Base-by-base conservation (phyloP, 2,797 vertebrate genomes). In the Hyperoplus lanceolatus region DNA sequence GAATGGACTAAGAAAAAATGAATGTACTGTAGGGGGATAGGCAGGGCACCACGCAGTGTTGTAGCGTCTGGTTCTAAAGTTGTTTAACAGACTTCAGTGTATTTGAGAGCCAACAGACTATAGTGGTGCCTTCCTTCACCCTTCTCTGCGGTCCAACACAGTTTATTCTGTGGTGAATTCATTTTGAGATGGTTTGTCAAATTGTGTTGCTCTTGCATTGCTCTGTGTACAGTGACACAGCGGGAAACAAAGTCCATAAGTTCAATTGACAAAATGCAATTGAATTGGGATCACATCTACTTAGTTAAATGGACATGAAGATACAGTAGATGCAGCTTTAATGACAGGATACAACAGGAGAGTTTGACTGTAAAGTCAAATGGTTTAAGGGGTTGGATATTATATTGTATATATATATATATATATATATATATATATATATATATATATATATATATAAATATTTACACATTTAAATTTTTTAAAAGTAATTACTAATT, bases 351-450 rank as follows among this genome's bases (percentile, higher is more conserved):
- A 41, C 21, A 45, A 29, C 29, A 29, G 29, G 29, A 29, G 29
- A 29, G 29, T 29, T 29, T 29, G 29, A 3, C 29, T 16, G 57
- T 39, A 53, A 67, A 70, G 11, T 48, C n/a, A 29, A 41, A 29
- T 0, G 8, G 46, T 18, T 13, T 41, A 29, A 38, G 0, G 0
- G 6, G 16, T 29, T 7, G 6, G 68, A 76, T 53, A 10, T 38
- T 49, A 51, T 12, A 79, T 29, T 73, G 12, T 67, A 61, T 53
- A 68, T 18, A 77, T 41, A 39, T 11, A 77, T 39, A 16, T 57
- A 21, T 21, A 21, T 21, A 21, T 21, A 21, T 21, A 21, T 21
- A 21, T 21, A 21, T 21, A 21, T 21, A 21, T 21, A 21, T 21
- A 21, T 21, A 21, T 21, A 21, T 21, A 21, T 21, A 21, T 21